Percentiles rank a stretch among this genome's conserved stretches.
Evolutionary conservation across 2,113 vertebrate genomes (phyloP).

Genomic region (Crocuta crocuta): DNA sequence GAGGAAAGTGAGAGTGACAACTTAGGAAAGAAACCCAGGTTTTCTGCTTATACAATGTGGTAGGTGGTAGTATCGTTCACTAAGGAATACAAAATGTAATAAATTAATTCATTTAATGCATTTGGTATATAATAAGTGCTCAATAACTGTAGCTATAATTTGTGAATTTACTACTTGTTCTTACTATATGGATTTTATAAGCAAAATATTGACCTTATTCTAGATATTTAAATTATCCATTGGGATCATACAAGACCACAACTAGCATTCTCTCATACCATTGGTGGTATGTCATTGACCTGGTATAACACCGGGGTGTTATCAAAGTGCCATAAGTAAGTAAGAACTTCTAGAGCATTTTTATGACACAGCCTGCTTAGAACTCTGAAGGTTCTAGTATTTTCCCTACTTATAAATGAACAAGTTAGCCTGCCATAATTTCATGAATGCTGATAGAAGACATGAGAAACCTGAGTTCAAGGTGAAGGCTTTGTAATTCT

Average conservation of each 20-base stretch:
- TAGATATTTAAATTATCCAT: background rate
- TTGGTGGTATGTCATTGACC: background rate
- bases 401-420: background rate
- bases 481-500: background rate
- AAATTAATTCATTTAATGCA: background rate
- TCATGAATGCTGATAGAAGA: background rate
- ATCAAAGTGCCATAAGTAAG: background rate
- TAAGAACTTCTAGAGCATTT: background rate
- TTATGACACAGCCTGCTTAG: background rate
- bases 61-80: background rate
- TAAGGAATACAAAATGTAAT: conserved; percentile 10
- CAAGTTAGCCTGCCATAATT: background rate
- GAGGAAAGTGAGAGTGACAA: background rate
- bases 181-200: background rate
- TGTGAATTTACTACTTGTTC: background rate
- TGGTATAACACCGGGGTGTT: background rate
- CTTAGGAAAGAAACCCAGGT: background rate
- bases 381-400: background rate
- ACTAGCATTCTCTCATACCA: background rate
- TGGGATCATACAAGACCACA: background rate
- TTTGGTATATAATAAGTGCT: background rate
- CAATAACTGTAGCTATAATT: background rate
- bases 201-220: background rate
- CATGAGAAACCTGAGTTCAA: background rate
- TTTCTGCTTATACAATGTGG: background rate